Conservation (phyloP, 2,797 vertebrate genomes). For the Pangasius krempfi region DNA sequence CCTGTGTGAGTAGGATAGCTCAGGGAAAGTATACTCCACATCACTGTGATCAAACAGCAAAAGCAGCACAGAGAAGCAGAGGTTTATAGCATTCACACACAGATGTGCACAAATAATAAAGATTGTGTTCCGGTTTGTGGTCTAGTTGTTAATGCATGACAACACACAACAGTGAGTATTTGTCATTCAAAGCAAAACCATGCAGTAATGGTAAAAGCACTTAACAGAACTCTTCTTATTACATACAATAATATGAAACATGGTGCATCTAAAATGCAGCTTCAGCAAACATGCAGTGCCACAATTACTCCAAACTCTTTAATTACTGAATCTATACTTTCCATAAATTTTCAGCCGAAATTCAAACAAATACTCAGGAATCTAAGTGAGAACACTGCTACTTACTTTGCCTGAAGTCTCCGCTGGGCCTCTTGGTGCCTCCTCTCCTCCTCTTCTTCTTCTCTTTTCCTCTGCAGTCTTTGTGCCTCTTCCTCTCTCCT, state of each 20-base stretch:
- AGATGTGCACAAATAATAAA: conserved; percentile 36
- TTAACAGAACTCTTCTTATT: neutral
- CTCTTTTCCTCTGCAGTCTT: conserved; percentile 62
- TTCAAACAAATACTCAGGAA: neutral
- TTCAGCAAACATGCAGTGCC: neutral
- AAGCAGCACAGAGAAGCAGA: conserved; percentile 59
- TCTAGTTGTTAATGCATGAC: conserved; percentile 44
- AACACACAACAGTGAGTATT: conserved; percentile 19
- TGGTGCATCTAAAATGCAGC: neutral
- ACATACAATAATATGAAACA: neutral
- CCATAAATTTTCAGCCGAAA: neutral
- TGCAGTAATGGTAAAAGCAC: conserved; percentile 27
- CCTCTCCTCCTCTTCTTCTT: conserved; percentile 44
- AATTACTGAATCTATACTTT: neutral
- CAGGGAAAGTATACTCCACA: conserved; percentile 61
- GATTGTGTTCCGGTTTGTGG: conserved; percentile 3
- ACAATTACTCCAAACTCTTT: neutral
- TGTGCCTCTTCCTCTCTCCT: conserved; percentile 51
- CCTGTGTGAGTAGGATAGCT: conserved; percentile 75
- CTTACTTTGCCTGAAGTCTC: conserved; percentile 48
- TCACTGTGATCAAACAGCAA: conserved; percentile 66
- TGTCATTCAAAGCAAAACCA: conserved; percentile 26
- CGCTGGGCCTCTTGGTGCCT: conserved; percentile 33
- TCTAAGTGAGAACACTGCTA: conserved; percentile 4
- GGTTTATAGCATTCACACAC: conserved; percentile 46